These are phyloP conservation scores for Cnemophilus loriae DNA, from an alignment of 2,113 vertebrate genomes.

Conservation along the genomic window DNA sequence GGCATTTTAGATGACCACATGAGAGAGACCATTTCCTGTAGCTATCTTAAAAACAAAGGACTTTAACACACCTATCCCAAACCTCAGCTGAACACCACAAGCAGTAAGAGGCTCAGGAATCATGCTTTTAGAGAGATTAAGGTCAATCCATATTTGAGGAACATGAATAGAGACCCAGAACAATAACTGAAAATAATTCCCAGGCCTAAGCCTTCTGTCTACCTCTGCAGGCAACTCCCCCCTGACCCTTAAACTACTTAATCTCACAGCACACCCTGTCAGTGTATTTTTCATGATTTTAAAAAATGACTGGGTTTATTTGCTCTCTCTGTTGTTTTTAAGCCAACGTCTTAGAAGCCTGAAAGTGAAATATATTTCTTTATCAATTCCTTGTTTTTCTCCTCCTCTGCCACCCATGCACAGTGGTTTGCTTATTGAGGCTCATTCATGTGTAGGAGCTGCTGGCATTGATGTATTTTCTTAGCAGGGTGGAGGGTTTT, in stretches of 20 bases:
- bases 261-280: neutral
- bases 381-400: conserved; percentile 37
- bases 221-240: neutral
- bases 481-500: neutral
- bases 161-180: neutral
- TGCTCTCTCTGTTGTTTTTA: conserved; percentile 1
- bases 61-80: neutral
- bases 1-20: neutral
- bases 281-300: neutral
- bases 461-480: conserved; percentile 56
- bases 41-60: neutral
- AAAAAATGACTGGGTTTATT: neutral
- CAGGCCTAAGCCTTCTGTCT: neutral
- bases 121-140: neutral
- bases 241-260: neutral
- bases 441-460: conserved; percentile 31
- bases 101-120: neutral
- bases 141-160: neutral
- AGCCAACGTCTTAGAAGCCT: neutral
- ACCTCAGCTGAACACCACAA: neutral
- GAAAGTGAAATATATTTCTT: conserved; percentile 43
- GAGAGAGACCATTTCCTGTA: neutral
- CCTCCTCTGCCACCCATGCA: conserved; percentile 28
- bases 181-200: neutral
- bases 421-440: conserved; percentile 40